Conservation (phyloP, 2,797 vertebrate genomes). For the Perodicticus potto region DNA sequence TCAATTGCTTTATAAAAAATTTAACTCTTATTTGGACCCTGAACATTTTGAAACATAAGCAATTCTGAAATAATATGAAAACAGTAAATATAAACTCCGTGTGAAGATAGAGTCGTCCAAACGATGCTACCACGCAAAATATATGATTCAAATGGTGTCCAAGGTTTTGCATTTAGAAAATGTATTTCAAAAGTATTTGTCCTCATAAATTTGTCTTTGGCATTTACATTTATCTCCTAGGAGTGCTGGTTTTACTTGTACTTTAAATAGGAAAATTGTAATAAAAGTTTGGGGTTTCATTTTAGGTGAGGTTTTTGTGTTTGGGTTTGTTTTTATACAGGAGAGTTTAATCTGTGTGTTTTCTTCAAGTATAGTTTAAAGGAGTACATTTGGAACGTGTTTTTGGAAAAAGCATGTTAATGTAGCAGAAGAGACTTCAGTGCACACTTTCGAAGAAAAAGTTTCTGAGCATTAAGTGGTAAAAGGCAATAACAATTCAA, state of each 20-base stretch:
- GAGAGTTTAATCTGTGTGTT: conserved; percentile 72
- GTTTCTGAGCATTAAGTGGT: conserved; percentile 81
- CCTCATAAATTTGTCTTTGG: conserved; percentile 13
- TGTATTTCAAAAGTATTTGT: conserved; percentile 11
- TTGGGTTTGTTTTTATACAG: conserved; percentile 68
- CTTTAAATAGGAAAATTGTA: conserved; percentile 60
- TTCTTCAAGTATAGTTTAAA: conserved; percentile 83
- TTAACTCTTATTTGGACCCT: neutral
- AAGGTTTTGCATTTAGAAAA: conserved; percentile 54
- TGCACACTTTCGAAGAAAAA: conserved; percentile 84
- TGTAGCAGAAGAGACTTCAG: conserved; percentile 82
- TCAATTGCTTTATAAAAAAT: conserved; percentile 38
- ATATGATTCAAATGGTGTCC: neutral
- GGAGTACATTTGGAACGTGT: conserved; percentile 80
- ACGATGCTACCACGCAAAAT: neutral
- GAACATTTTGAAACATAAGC: conserved; percentile 6
- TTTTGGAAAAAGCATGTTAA: conserved; percentile 82
- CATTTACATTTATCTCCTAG: conserved; percentile 17
- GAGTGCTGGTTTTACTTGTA: conserved; percentile 33
- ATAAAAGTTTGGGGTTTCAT: conserved; percentile 71
- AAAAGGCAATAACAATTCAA: conserved; percentile 81
- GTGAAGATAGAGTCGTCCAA: conserved; percentile 5
- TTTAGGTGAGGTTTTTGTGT: conserved; percentile 83
- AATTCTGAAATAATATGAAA: conserved; percentile 47
- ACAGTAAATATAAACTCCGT: conserved; percentile 1